Base-by-base conservation (phyloP, 2,888 invertebrate species). In the Dusona sp. region DNA sequence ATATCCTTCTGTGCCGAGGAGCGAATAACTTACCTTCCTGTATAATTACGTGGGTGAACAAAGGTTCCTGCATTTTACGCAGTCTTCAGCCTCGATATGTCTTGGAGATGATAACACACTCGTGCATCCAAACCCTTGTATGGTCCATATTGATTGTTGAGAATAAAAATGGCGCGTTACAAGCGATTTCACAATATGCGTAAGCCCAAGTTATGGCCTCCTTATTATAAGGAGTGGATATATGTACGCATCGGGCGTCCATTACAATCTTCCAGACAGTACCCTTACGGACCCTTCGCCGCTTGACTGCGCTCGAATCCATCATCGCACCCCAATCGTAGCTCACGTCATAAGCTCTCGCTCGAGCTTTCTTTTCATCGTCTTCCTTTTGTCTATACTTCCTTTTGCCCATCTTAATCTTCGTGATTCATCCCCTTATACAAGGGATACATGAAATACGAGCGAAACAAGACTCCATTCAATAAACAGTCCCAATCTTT, bases 41-140 rank as follows among this genome's bases (percentile, higher is more conserved):
- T 25, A 67, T 68, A 79, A 67, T 78, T 67, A 42, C 64, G 54
- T 79, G 79, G 68, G 16, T 70, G 42, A 70, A 82, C 45, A 61
- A 72, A 65, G 54, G 36, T 64, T 42, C 33, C 42, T 54, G 42
- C 38, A 22, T 64, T 74, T 57, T 25, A 25, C 29, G 70, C 48
- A 48, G 48, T 68, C 22, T 70, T 48, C 29, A 7, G 29, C 19
- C 22, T 42, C 42, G 42, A 42, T 38, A 16, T 13, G 25, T 57
- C 22, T 25, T 22, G 22, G 54, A 57, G 8, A 9, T 36, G 7
- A 2, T 8, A 42, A 9, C 1, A 42, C 42, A 42, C 42, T 42
- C 42, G 4, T 42, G 42, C 42, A 42, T 9, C 9, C 42, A 9
- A 42, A 11, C 25, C 25, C 25, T 1, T 13, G 57, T 11, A 8